Conservation (phyloP, 2,888 invertebrate genomes). For the Eristalis tenax region DNA sequence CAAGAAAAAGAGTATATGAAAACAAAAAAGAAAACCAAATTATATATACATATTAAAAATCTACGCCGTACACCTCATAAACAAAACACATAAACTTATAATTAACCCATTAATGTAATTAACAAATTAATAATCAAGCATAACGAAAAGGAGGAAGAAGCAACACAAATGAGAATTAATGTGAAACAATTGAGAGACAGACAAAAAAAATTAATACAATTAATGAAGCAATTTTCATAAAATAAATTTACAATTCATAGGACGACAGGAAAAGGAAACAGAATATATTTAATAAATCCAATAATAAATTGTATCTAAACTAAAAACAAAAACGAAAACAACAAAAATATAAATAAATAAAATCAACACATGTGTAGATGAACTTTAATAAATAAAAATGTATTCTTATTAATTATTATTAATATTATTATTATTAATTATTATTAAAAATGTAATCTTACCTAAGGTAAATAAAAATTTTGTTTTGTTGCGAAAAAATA, state of each 20-base stretch:
- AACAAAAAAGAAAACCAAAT: slow-evolving; percentile 48
- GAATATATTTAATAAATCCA: slow-evolving; percentile 44
- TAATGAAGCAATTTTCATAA: slow-evolving; percentile 66
- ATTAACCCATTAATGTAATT: slow-evolving; percentile 68
- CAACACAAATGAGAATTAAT: slow-evolving; percentile 42
- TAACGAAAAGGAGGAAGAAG: slow-evolving; percentile 34
- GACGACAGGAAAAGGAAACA: slow-evolving; percentile 36
- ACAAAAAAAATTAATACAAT: slow-evolving; percentile 21
- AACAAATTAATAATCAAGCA: slow-evolving; percentile 63
- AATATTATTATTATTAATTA: slow-evolving; percentile 62
- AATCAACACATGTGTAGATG: slow-evolving; percentile 71
- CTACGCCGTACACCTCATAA: slow-evolving; percentile 55
- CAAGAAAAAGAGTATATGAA: slow-evolving; percentile 73
- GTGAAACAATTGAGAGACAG: slow-evolving; percentile 46
- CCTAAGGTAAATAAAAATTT: slow-evolving; percentile 72
- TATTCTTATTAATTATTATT: slow-evolving; percentile 75
- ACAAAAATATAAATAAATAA: slow-evolving; percentile 58
- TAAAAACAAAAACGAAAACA: slow-evolving; percentile 63
- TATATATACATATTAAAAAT: slow-evolving; percentile 58
- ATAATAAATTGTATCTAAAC: slow-evolving; percentile 64
- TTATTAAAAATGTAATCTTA: slow-evolving; percentile 71
- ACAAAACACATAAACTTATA: slow-evolving; percentile 51
- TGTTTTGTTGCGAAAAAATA: slow-evolving; percentile 72
- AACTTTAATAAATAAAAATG: slow-evolving; percentile 72
- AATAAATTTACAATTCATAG: slow-evolving; percentile 70